Evolutionary conservation across 2,888 invertebrate genomes (phyloP).

Genomic region (Beris morrisii): DNA sequence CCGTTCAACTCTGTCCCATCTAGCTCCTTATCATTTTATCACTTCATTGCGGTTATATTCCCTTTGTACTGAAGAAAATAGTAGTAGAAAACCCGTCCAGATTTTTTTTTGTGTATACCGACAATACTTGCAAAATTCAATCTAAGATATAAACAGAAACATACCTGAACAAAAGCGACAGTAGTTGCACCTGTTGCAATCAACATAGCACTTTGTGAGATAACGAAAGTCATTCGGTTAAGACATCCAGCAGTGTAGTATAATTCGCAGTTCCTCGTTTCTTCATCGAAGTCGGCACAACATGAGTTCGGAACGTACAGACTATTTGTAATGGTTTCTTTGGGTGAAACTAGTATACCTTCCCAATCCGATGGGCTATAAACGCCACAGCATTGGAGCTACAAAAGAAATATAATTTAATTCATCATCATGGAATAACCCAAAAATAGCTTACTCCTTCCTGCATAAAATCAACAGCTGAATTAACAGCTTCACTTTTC

Average conservation of each 20-base stretch:
- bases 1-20: too few relatives aligned
- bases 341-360: slow-evolving; percentile 42
- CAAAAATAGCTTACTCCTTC: slow-evolving; percentile 62
- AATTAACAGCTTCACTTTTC: slow-evolving; percentile 61
- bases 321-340: slow-evolving; percentile 37
- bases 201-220: slow-evolving; percentile 71
- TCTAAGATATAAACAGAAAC: too few relatives aligned
- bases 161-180: slow-evolving; percentile 78
- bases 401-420: slow-evolving; percentile 42
- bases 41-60: too few relatives aligned
- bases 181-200: slow-evolving; percentile 75
- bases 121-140: too few relatives aligned
- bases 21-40: too few relatives aligned
- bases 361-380: slow-evolving; percentile 66
- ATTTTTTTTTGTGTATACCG: too few relatives aligned
- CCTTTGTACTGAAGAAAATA: too few relatives aligned
- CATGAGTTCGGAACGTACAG: slow-evolving; percentile 63
- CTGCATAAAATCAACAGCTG: slow-evolving; percentile 78
- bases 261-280: slow-evolving; percentile 45
- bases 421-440: background rate
- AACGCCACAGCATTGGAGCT: slow-evolving; percentile 73
- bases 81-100: too few relatives aligned
- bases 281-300: slow-evolving; percentile 58
- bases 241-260: slow-evolving; percentile 62
- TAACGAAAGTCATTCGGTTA: slow-evolving; percentile 61